A percentile compares a stretch with the other conserved stretches of the same genome.
Conservation (phyloP, 1,140 invertebrate species). For the Polyergus mexicanus region DNA sequence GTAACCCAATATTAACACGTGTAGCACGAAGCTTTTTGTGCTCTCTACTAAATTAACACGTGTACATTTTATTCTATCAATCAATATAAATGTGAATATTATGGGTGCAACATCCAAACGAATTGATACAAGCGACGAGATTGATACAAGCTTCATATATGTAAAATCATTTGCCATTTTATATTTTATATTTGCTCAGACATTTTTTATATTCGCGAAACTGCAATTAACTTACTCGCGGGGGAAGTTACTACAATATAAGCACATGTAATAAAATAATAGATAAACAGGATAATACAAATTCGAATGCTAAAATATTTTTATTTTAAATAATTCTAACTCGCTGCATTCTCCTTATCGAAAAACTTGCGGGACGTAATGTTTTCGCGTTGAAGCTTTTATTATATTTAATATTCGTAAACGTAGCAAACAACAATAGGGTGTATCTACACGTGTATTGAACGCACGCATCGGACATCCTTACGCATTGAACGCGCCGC, state of each 20-base stretch:
- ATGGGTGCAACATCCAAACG: background rate
- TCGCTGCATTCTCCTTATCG: background rate
- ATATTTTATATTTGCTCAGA: background rate
- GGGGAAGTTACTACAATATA: background rate
- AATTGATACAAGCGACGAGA: background rate
- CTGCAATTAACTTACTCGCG: background rate
- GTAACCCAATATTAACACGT: background rate
- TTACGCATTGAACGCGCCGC: slow-evolving; percentile 3
- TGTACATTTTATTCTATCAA: background rate
- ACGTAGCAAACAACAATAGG: background rate
- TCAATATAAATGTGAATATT: background rate
- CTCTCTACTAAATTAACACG: background rate
- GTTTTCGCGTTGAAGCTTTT: background rate
- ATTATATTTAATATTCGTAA: background rate
- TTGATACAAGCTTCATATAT: background rate
- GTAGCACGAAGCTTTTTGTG: background rate
- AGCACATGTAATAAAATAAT: background rate
- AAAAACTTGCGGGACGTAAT: background rate
- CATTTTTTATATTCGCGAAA: too few relatives aligned
- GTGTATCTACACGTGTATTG: slow-evolving; percentile 1
- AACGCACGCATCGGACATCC: slow-evolving; percentile 19
- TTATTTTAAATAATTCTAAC: background rate
- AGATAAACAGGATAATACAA: background rate
- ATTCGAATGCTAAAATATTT: background rate
- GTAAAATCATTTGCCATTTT: background rate